Evolutionary conservation across 2,113 vertebrate genomes (phyloP).

Genomic region (Leptobrachium ailaonicum): DNA sequence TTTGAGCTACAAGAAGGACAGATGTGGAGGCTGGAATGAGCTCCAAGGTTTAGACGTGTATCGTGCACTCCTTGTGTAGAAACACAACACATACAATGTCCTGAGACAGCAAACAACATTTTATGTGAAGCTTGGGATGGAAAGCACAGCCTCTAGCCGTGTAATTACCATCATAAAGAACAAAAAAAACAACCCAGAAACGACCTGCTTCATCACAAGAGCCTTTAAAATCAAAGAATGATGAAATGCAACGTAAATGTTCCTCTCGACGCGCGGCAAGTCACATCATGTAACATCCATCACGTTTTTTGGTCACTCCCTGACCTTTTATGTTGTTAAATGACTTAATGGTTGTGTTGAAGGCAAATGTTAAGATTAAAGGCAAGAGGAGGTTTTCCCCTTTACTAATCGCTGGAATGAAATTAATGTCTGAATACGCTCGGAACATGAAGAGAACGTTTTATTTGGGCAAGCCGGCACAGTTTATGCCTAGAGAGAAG

Average conservation of each 20-base stretch:
- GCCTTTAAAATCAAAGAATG: not conserved
- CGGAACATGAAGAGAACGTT: not conserved
- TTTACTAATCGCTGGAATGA: not conserved
- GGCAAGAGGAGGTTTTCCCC: not conserved
- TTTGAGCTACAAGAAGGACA: no score
- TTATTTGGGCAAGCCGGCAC: not conserved
- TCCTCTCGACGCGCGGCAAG: not conserved
- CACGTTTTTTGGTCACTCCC: constrained; percentile 2
- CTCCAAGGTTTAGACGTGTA: no score
- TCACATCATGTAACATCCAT: not conserved
- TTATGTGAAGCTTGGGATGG: no score
- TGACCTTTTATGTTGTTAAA: constrained; percentile 17
- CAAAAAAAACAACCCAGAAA: not conserved
- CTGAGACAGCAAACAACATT: no score
- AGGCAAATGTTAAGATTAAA: constrained; percentile 7
- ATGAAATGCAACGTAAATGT: no score
- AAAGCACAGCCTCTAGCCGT: no score
- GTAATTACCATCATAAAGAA: no score
- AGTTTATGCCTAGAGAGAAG: not conserved
- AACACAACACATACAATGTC: no score
- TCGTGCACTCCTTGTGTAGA: no score
- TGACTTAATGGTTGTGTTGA: constrained; percentile 11
- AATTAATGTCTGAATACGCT: not conserved
- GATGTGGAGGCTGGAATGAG: no score
- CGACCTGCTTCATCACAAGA: not conserved